A percentile compares a stretch with the other conserved stretches of the same genome.
Conservation (phyloP, 2,797 vertebrate genomes). For the Sylvia borin region DNA sequence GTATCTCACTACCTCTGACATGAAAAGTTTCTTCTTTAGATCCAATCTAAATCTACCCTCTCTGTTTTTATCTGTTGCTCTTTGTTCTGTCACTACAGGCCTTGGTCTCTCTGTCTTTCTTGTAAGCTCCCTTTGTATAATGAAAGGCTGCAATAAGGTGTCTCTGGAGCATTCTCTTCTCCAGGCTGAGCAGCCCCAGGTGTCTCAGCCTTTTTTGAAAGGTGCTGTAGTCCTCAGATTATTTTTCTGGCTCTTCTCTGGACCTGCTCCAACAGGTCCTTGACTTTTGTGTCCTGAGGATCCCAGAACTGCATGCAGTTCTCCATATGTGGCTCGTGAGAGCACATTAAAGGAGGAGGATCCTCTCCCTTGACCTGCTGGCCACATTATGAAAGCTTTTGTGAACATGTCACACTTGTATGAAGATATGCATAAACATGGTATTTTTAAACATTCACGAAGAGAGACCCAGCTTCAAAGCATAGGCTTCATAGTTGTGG, state of each 20-base stretch:
- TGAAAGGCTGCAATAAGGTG: neutral
- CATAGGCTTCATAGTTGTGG: neutral
- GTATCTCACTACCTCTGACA: neutral
- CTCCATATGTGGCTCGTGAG: fast-evolving
- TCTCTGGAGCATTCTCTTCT: neutral
- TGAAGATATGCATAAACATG: neutral
- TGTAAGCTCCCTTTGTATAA: neutral
- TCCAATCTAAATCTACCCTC: neutral
- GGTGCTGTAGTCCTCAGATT: neutral
- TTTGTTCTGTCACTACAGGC: neutral
- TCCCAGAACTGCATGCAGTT: neutral
- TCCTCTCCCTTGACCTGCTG: neutral
- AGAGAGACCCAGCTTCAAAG: neutral
- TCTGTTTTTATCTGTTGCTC: neutral
- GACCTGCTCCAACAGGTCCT: fast-evolving
- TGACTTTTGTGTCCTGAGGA: neutral
- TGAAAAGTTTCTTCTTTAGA: neutral
- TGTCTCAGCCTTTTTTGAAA: neutral
- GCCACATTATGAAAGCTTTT: neutral
- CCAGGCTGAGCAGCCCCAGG: neutral
- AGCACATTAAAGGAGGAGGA: neutral
- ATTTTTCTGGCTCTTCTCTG: neutral
- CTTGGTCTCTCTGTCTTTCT: neutral
- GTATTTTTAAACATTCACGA: neutral
- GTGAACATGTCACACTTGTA: neutral